Base-by-base conservation (phyloP, 2,797 vertebrate species). In the Cyprinella venusta region DNA sequence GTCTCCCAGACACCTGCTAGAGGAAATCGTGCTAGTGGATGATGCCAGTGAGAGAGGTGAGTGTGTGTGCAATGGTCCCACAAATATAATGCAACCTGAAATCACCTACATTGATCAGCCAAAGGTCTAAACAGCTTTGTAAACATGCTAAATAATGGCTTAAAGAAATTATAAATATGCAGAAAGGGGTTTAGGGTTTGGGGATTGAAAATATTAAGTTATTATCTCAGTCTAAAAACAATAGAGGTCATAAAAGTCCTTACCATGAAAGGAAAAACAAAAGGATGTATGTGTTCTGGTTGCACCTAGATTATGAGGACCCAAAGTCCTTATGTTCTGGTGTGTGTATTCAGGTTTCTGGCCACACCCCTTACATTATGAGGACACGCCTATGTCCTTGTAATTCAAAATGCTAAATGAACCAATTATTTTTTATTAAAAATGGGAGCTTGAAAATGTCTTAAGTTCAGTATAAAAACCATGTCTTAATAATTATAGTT, bases 31-130 rank as follows among this genome's bases (percentile, higher is more conserved):
- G 86, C 95, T 99, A 15, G 98, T 99, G 26, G 98, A 99, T 78
- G 97, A 99, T 54, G 97, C 97, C 93, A 99, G 98, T 38, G 98
- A 99, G 89, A 96, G 98, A 97, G 97, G 98, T 98, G 90, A 92
- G 85, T 65, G 48, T 81, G 48, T 56, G 52, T 56, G 54, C 16
- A 6, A 64, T 54, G 24, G 76, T 52, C 54, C 64, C 33, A 42
- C 59, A 50, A 65, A 33, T 33, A 21, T 45, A 64, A 45, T 77
- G 30, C 30, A 42, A 6, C 38, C 56, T 30, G 38, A 77, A 42
- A 40, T 77, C 38, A 12, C n/a, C 19, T 74, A 74, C 30, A 52
- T 8, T 50, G 33, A 30, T 4, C 64, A 59, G 21, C 21, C 52
- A 75, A n/a, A 8, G 13, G 68, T 48, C 7, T 24, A 26, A 48